Percentiles rank a stretch among this genome's conserved stretches.
Evolutionary conservation across 2,888 invertebrate species (phyloP).

Genomic region (Chrysodeixis includens): DNA sequence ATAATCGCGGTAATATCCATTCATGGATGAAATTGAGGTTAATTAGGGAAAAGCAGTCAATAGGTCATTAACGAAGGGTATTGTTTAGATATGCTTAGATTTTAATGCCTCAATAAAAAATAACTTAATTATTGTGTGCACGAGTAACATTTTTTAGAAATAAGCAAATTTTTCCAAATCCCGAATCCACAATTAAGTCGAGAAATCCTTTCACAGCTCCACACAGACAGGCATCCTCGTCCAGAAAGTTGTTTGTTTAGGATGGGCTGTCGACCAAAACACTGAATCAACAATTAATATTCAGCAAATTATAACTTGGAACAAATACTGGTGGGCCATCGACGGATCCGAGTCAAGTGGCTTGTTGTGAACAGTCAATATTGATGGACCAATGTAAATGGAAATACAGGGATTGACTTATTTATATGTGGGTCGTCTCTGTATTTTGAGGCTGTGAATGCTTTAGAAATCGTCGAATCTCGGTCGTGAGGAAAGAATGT

Average conservation of each 20-base stretch:
- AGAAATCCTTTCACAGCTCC: constrained; percentile 5
- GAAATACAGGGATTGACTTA: constrained; percentile 7
- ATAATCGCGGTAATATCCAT: not conserved
- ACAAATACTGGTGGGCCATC: constrained; percentile 48
- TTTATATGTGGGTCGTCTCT: constrained; percentile 5
- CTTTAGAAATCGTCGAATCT: not conserved
- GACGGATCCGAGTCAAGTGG: constrained; percentile 17
- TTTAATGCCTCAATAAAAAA: too few species aligned
- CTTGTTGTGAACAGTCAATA: constrained; percentile 31
- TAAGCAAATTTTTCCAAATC: not conserved
- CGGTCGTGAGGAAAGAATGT: not conserved
- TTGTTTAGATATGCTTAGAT: too few species aligned
- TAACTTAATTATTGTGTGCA: not conserved
- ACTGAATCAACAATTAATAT: constrained; percentile 58
- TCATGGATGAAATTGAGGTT: not conserved
- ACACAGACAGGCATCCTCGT: constrained; percentile 16
- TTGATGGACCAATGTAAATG: constrained; percentile 14
- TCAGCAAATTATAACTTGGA: constrained; percentile 57
- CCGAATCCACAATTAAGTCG: not conserved
- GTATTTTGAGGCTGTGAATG: constrained; percentile 2
- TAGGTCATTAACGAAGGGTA: too few species aligned
- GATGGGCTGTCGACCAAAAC: constrained; percentile 43
- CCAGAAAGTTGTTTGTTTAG: constrained; percentile 57
- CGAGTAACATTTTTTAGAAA: not conserved
- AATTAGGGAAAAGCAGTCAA: not conserved